phyloP scores from a whole-genome alignment of 2,888 invertebrate genomes.

The Amblyjoppa proteus region DNA sequence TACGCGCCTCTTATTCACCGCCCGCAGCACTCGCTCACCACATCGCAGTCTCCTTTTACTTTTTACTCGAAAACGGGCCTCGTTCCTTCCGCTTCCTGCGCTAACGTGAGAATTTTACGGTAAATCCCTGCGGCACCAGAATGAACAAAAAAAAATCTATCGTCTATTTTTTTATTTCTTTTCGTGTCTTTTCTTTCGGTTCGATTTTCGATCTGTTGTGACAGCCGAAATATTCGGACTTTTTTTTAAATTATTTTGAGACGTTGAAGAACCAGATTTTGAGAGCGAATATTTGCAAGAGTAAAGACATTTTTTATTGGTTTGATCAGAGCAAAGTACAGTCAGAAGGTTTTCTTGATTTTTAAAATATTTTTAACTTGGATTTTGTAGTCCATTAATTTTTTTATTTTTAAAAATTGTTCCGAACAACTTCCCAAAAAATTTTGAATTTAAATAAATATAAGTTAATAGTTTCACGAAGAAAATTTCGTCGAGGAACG shows the following conservation, averaged over 20 bases:
- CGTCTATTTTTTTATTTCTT: too few species aligned
- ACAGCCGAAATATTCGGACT: too few species aligned
- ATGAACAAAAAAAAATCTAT: too few species aligned
- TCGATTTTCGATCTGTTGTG: too few species aligned
- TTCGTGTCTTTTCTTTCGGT: too few species aligned
- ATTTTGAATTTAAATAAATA: neutral
- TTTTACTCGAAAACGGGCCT: constrained; percentile 46
- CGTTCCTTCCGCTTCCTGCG: constrained; percentile 38
- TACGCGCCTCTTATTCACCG: constrained; percentile 9
- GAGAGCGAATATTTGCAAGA: too few species aligned
- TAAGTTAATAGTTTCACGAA: neutral
- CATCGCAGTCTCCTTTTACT: constrained; percentile 59
- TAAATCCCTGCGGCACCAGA: neutral
- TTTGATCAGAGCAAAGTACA: too few species aligned
- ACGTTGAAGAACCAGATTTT: too few species aligned
- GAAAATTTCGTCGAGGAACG: neutral
- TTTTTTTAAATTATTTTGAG: too few species aligned
- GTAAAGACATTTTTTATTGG: too few species aligned
- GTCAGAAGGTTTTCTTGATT: too few species aligned
- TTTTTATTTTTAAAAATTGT: neutral
- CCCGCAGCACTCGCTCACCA: constrained; percentile 15
- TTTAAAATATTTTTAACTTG: neutral
- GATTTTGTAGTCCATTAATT: neutral
- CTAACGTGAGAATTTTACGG: constrained; percentile 13
- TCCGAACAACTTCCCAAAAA: neutral